Conservation (phyloP, 2,888 invertebrate species). For the Acanthosepion lycidas region DNA sequence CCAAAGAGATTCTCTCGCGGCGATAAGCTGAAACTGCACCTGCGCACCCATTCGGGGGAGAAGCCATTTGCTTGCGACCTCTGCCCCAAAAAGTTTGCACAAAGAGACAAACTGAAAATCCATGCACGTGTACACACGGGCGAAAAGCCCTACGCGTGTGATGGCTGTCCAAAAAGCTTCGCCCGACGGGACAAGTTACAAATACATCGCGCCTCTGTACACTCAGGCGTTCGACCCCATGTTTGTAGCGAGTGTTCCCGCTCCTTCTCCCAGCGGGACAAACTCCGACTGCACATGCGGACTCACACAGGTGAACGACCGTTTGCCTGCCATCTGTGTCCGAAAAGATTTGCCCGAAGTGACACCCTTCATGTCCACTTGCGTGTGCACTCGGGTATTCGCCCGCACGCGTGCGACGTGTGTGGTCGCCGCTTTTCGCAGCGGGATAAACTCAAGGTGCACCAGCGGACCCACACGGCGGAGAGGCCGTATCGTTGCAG, state of each 20-base stretch:
- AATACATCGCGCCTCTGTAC: not conserved
- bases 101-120: slow-evolving; percentile 34
- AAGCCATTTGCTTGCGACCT: slow-evolving; percentile 35
- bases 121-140: not conserved
- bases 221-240: not conserved
- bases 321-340: not conserved
- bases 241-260: slow-evolving; percentile 33
- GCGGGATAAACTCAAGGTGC: slow-evolving; percentile 33
- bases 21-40: slow-evolving; percentile 38
- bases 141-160: not conserved
- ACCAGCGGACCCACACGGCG: slow-evolving; percentile 33
- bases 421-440: slow-evolving; percentile 23
- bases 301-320: not conserved
- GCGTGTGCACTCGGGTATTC: not conserved
- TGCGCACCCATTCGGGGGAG: slow-evolving; percentile 40
- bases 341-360: not conserved
- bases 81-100: slow-evolving; percentile 33
- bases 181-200: slow-evolving; percentile 1
- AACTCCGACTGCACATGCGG: slow-evolving; percentile 33
- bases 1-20: not conserved
- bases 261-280: not conserved
- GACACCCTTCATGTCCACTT: not conserved
- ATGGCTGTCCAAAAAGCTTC: not conserved
- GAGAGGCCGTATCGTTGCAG: slow-evolving; percentile 13
- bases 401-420: slow-evolving; percentile 33